Percentiles rank a stretch among this genome's conserved stretches.
phyloP scores from a whole-genome alignment of 2,113 vertebrate genomes.

The Isurus oxyrinchus region DNA sequence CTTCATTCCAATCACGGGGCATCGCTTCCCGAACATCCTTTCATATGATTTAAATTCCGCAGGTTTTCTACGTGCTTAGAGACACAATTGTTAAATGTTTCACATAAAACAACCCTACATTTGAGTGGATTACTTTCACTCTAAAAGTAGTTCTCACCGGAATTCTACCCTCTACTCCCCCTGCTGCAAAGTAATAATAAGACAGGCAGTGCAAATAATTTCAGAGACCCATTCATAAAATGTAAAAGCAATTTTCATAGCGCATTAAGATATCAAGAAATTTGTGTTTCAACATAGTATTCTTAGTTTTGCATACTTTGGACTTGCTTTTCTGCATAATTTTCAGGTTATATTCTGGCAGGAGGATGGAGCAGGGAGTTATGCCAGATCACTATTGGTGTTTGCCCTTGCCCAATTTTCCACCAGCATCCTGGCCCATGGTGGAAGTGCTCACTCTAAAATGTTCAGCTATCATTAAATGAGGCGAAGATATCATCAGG shows the following conservation, averaged over 20 bases:
- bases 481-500: background rate
- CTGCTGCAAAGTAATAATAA: background rate
- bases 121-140: background rate
- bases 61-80: background rate
- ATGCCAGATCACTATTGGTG: background rate
- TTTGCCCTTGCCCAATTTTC: background rate
- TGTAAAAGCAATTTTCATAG: background rate
- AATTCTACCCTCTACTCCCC: background rate
- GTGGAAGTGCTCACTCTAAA: background rate
- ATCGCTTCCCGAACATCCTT: background rate
- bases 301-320: background rate
- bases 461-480: background rate
- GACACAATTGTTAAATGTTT: background rate
- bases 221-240: constrained; percentile 16
- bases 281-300: background rate
- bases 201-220: background rate
- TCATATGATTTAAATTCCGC: background rate
- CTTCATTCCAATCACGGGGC: background rate
- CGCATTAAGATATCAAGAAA: background rate
- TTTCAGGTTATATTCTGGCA: background rate
- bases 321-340: background rate
- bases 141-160: background rate
- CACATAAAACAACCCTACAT: background rate
- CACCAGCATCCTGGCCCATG: background rate
- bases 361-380: background rate